Evolutionary conservation across 1,140 invertebrate species (phyloP).

Genomic region (Pachyrhynchus sulphureomaculatus): DNA sequence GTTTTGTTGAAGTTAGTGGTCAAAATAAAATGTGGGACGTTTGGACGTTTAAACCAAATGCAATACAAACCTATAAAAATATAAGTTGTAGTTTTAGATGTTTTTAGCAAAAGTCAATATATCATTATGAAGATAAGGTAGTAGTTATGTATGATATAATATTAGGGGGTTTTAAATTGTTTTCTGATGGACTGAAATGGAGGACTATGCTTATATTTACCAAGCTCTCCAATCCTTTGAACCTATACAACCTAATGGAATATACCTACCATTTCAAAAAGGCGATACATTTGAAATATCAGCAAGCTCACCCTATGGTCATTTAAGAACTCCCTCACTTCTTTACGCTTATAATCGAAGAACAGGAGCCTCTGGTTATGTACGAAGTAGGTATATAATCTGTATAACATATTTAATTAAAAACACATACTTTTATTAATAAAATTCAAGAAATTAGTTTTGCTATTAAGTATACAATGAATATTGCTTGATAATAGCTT

Average conservation of each 20-base stretch:
- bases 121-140: slow-evolving; percentile 14
- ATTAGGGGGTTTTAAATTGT: slow-evolving; percentile 31
- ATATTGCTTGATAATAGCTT: not conserved
- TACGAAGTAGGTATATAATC: slow-evolving; percentile 38
- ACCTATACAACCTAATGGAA: slow-evolving; percentile 34
- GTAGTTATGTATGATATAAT: slow-evolving; percentile 35
- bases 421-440: no score
- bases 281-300: slow-evolving; percentile 43
- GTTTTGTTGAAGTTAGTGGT: slow-evolving; percentile 26
- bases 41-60: slow-evolving; percentile 5
- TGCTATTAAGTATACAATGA: not conserved
- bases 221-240: slow-evolving; percentile 42
- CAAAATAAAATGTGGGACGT: slow-evolving; percentile 27
- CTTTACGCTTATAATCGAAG: slow-evolving; percentile 42
- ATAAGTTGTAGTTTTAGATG: slow-evolving; percentile 7
- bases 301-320: slow-evolving; percentile 22
- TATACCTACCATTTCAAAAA: slow-evolving; percentile 38
- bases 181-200: slow-evolving; percentile 41
- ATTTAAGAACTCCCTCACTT: slow-evolving; percentile 11
- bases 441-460: no score
- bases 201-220: slow-evolving; percentile 42
- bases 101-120: slow-evolving; percentile 13
- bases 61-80: not conserved
- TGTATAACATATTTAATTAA: no score
- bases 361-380: slow-evolving; percentile 40